Evolutionary conservation across 2,888 invertebrate species (phyloP).

Genomic region (Hanleya hanleyi): DNA sequence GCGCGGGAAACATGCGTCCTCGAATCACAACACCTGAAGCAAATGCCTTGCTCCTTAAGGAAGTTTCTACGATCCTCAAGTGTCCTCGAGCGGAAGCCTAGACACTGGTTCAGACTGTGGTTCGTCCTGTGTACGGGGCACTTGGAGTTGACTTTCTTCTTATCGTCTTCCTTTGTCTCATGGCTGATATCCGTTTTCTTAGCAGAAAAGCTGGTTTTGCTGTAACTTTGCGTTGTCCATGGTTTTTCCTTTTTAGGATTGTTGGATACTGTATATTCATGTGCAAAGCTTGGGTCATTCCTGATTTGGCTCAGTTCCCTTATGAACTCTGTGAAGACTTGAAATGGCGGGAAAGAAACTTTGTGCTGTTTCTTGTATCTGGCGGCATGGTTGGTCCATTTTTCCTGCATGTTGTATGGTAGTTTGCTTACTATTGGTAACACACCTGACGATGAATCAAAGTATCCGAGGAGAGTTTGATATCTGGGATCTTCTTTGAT

Average conservation of each 20-base stretch:
- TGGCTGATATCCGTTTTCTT: no score
- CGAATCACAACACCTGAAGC: slow-evolving; percentile 28
- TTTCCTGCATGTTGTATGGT: not conserved
- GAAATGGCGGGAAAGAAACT: slow-evolving; percentile 23
- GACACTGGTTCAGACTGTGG: slow-evolving; percentile 23
- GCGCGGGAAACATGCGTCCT: not conserved
- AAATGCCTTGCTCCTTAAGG: slow-evolving; percentile 18
- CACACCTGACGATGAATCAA: slow-evolving; percentile 8
- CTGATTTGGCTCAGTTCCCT: slow-evolving; percentile 20
- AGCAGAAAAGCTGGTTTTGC: no score
- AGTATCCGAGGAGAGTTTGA: slow-evolving; percentile 1
- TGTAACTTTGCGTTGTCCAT: not conserved
- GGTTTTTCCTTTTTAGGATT: no score
- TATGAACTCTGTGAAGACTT: slow-evolving; percentile 33
- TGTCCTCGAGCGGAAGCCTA: slow-evolving; percentile 16
- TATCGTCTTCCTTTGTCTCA: not conserved
- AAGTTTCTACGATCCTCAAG: slow-evolving; percentile 17
- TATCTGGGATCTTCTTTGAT: slow-evolving; percentile 30
- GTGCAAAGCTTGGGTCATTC: slow-evolving; percentile 36
- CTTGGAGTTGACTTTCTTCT: not conserved
- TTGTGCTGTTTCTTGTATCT: not conserved
- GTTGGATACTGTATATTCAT: slow-evolving; percentile 6
- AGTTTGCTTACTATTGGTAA: slow-evolving; percentile 8
- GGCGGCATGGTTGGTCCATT: not conserved
- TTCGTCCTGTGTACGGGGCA: slow-evolving; percentile 19